Base-by-base conservation (phyloP, 2,113 vertebrate genomes). In the Microcebus tavaratra region DNA sequence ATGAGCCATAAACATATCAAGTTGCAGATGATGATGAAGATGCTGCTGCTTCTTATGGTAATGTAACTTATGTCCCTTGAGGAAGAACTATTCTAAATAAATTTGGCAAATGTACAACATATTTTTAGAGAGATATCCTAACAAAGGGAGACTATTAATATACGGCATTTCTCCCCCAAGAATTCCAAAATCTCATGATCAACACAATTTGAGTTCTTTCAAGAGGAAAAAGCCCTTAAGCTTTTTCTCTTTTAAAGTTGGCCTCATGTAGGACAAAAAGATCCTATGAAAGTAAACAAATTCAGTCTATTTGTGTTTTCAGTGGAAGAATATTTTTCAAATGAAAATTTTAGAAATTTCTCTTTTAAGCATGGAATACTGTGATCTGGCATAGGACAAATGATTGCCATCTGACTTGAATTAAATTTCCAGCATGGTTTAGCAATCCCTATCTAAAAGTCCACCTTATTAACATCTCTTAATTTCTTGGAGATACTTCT, bases 1-100 rank as follows among this genome's bases (percentile, higher is more conserved):
- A 75, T 55, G n/a, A 31, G 36, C 39, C 20, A 27, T 84, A 91
- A 91, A 95, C 70, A 78, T 57, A 84, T 87, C 75, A 95, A 50
- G 61, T 15, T 50, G 42, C 57, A 86, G 79, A 48, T 86, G 45
- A 84, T 78, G 50, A 82, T 73, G 84, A 68, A 78, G 61, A 31
- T 67, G 53, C 31, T 78, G 67, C 17, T 45, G 17, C 68, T 93
- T 48, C 57, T 65, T 48, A 61, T 75, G 78, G 55, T 82, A 45
- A 68, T 61, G 11, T 53, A 63, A 91, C 72, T 89, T 72, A 61
- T n/a, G 20, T 76, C 42, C 14, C 63, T 13, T 0, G 42, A 39
- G 50, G 42, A 88, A 95, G 42, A 86, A 29, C n/a, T 57, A 67
- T 79, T 85, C 14, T 68, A 68, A 81, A 78, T 70, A 39, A 86